These are phyloP conservation scores for Mormyrus lacerda DNA, from an alignment of 2,113 vertebrate genomes.

Conservation along the genomic window DNA sequence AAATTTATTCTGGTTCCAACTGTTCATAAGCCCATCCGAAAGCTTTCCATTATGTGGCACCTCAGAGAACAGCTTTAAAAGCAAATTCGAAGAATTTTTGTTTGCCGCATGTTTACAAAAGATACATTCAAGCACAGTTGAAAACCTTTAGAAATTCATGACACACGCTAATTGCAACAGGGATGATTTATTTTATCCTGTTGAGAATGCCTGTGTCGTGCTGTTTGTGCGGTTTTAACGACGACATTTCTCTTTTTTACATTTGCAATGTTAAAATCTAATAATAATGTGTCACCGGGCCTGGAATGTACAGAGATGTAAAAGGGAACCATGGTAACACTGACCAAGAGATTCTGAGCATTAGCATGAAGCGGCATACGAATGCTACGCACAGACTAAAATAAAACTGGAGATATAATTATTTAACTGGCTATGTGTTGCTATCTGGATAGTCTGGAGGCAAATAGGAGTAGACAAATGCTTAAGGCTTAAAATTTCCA, in stretches of 20 bases:
- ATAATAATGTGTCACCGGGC: neutral
- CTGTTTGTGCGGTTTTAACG: neutral
- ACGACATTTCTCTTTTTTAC: neutral
- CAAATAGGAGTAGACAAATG: neutral
- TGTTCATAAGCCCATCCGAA: neutral
- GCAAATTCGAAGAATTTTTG: neutral
- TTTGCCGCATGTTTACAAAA: neutral
- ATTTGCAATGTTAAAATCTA: constrained; percentile 10
- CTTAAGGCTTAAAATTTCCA: neutral
- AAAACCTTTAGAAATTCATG: neutral
- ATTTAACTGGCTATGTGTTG: neutral
- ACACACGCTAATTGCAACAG: neutral
- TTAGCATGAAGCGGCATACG: neutral
- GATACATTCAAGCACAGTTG: neutral
- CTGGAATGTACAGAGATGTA: neutral
- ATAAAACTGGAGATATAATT: neutral
- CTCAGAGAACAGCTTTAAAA: neutral
- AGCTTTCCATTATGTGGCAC: neutral
- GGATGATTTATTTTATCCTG: neutral
- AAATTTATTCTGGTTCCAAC: neutral
- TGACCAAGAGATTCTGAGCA: neutral
- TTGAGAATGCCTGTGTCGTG: neutral
- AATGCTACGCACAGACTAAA: neutral
- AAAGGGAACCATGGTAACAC: neutral
- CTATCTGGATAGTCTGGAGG: neutral